Conservation (phyloP, 2,888 invertebrate species). For the Drosophila melanocephala region DNA sequence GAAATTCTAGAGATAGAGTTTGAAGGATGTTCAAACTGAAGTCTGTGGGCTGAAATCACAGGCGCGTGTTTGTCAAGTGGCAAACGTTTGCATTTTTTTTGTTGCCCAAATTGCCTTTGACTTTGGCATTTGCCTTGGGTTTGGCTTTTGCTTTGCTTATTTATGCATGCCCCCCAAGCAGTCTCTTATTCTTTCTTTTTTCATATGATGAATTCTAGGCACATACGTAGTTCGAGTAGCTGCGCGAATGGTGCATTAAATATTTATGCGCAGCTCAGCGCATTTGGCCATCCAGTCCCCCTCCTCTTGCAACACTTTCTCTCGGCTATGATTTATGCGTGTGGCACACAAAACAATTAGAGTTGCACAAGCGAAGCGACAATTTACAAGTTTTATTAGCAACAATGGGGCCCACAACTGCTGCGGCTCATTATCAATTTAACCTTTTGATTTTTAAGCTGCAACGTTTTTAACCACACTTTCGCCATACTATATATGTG, state of each 20-base stretch:
- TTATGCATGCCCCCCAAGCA: slow-evolving; percentile 64
- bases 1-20: slow-evolving; percentile 1
- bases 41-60: slow-evolving; percentile 56
- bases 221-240: slow-evolving; percentile 64
- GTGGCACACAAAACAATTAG: slow-evolving; percentile 48
- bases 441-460: slow-evolving; percentile 75
- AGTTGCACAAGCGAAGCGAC: slow-evolving; percentile 21
- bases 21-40: slow-evolving; percentile 13
- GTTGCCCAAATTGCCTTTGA: slow-evolving; percentile 72
- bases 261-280: slow-evolving; percentile 79
- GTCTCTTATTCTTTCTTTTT: neutral
- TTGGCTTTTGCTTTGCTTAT: slow-evolving; percentile 56
- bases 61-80: slow-evolving; percentile 80
- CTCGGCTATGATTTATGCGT: slow-evolving; percentile 29
- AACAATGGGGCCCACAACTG: slow-evolving; percentile 21
- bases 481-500: neutral
- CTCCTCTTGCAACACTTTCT: neutral
- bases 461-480: slow-evolving; percentile 59
- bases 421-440: slow-evolving; percentile 79
- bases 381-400: slow-evolving; percentile 47
- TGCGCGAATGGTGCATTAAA: slow-evolving; percentile 69
- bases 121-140: slow-evolving; percentile 50
- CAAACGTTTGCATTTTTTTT: slow-evolving; percentile 71
- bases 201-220: slow-evolving; percentile 74
- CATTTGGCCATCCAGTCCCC: slow-evolving; percentile 31